Base-by-base conservation (phyloP, 2,113 vertebrate genomes). In the Stomatorhinus ivindoensis region DNA sequence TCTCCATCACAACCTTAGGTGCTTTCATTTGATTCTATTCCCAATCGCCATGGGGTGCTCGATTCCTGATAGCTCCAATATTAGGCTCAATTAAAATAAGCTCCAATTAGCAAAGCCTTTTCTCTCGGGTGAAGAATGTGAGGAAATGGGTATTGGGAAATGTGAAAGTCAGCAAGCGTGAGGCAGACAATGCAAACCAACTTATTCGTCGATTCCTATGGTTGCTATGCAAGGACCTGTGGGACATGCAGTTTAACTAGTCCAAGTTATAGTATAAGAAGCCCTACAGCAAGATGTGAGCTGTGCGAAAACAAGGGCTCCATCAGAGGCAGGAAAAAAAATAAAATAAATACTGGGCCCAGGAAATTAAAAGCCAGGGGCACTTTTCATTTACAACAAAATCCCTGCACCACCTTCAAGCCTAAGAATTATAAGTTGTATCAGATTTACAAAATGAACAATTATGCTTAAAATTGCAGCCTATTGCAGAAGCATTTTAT, bases 371-470 rank as follows among this genome's bases (percentile, higher is more conserved):
- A 97, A 97, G 96, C 96, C 96, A 95, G 95, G 96, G 96, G 96
- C 96, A 1, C 95, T 97, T 97, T 97, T 96, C 96, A 97, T 97
- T 97, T 97, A 97, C 97, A 97, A 96, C 96, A 96, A 97, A 97
- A 97, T 97, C 96, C 96, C 96, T 96, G 96, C 94, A 97, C 97
- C 97, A 95, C 97, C 98, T 98, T 96, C 96, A 96, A 98, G 97
- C 97, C 97, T 97, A 97, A 98, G 98, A 97, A 97, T 97, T 97
- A 97, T 96, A 97, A 97, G 96, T 97, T 98, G 97, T 98, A 99
- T 98, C 98, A 99, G 97, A 97, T 98, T 99, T 97, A 98, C 97
- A 97, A 98, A 98, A 98, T 97, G 97, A 98, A 98, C 98, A 98
- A 97, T 98, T 98, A 98, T 97, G 97, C 97, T 97, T 97, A 96